Percentiles rank a stretch among this genome's conserved stretches.
Evolutionary conservation across 2,113 vertebrate species (phyloP).

Genomic region (Aegithalos caudatus): DNA sequence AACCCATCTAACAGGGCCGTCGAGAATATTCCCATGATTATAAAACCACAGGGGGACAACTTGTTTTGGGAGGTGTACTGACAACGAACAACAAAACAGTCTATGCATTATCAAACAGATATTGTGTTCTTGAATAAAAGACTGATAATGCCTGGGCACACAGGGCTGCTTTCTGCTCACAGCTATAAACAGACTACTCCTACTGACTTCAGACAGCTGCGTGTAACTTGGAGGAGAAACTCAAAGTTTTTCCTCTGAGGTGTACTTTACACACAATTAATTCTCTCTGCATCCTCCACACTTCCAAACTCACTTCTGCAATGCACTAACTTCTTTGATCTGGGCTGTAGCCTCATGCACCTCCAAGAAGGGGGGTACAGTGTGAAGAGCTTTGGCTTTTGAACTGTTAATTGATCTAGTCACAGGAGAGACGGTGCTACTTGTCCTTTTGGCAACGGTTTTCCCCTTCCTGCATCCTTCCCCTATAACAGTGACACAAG

Average conservation of each 20-base stretch:
- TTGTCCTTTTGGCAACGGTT: rapidly evolving
- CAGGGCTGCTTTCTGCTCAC: background rate
- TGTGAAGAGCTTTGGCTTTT: background rate
- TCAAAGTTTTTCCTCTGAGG: background rate
- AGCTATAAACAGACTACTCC: background rate
- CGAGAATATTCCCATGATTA: conserved; percentile 53
- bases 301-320: background rate
- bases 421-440: background rate
- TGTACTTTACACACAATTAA: background rate
- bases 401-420: background rate
- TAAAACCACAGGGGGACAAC: conserved; percentile 8
- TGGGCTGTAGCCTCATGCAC: background rate
- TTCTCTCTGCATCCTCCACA: background rate
- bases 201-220: background rate
- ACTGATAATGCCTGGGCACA: conserved; percentile 2
- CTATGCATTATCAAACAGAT: conserved; percentile 2
- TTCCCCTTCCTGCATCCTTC: background rate
- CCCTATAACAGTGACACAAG: rapidly evolving
- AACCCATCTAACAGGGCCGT: background rate
- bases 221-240: background rate
- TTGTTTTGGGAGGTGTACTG: conserved; percentile 19
- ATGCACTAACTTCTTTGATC: background rate
- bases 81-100: background rate
- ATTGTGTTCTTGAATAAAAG: background rate
- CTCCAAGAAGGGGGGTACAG: background rate